Conservation (phyloP, 2,113 vertebrate genomes). For the Pluvianellus socialis region DNA sequence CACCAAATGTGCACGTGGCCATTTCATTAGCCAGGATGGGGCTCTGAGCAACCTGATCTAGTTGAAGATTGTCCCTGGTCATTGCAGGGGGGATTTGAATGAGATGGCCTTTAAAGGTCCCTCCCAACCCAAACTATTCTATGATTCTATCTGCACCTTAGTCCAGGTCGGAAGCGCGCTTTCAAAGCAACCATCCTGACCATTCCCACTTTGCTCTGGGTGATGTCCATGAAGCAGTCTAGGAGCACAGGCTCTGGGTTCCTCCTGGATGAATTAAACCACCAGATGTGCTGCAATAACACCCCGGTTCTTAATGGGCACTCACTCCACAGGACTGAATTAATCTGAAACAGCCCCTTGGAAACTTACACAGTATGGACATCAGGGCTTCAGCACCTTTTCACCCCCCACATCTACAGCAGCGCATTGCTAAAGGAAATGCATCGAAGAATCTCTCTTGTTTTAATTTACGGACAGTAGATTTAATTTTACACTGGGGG, state of each 20-base stretch:
- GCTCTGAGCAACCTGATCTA: background rate
- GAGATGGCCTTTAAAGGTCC: background rate
- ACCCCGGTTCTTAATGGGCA: accelerated
- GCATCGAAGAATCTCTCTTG: background rate
- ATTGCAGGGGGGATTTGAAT: background rate
- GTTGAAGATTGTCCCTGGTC: background rate
- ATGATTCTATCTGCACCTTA: background rate
- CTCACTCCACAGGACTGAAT: background rate
- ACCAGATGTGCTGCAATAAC: background rate
- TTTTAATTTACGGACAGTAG: background rate
- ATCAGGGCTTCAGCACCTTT: background rate
- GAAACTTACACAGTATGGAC: background rate
- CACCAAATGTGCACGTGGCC: no score
- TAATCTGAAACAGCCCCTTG: background rate
- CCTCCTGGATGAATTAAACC: background rate
- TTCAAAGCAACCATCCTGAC: background rate
- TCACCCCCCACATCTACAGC: background rate
- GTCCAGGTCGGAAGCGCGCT: background rate
- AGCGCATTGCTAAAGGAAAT: background rate
- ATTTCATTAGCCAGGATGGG: background rate
- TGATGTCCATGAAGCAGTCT: accelerated
- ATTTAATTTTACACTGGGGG: background rate
- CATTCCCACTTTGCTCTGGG: background rate
- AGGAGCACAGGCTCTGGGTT: background rate
- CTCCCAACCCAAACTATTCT: background rate